Conservation (phyloP, 2,888 invertebrate genomes). For the Polydrusus cervinus region DNA sequence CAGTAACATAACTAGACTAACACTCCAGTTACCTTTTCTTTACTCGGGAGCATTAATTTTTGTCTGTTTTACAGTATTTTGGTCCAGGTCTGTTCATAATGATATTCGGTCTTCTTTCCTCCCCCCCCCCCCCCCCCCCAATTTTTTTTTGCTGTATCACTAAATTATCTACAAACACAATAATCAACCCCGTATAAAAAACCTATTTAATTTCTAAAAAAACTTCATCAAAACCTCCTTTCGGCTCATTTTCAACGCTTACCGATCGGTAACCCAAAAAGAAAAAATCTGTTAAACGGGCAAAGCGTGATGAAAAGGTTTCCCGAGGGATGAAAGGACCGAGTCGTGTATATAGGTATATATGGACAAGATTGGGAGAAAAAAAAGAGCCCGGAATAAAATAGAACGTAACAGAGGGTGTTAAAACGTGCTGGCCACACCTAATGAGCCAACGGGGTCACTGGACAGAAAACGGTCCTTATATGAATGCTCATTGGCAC, state of each 20-base stretch:
- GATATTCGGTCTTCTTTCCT: too few species aligned
- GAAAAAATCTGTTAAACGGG: slow-evolving; percentile 1
- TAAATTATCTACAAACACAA: too few species aligned
- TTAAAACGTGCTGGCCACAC: slow-evolving; percentile 19
- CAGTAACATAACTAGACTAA: too few species aligned
- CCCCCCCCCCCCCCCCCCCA: too few species aligned
- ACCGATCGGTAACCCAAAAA: slow-evolving; percentile 12
- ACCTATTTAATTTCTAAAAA: background rate
- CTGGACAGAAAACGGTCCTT: slow-evolving; percentile 13
- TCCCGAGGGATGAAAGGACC: slow-evolving; percentile 12
- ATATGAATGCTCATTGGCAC: slow-evolving; percentile 2
- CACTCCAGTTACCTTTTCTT: too few species aligned
- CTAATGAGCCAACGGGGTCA: slow-evolving; percentile 14
- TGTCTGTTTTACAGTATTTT: too few species aligned
- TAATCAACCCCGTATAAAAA: too few species aligned
- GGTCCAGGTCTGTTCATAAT: too few species aligned
- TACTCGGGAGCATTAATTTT: too few species aligned
- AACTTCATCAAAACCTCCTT: background rate
- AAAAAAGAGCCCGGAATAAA: slow-evolving; percentile 14
- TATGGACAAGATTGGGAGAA: slow-evolving; percentile 9
- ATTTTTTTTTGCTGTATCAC: too few species aligned
- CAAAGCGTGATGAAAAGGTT: slow-evolving; percentile 22
- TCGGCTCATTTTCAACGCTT: slow-evolving; percentile 10
- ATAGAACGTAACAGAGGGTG: slow-evolving; percentile 9
- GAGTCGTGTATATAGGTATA: slow-evolving; percentile 10